Conservation (phyloP, 1,140 invertebrate genomes). For the Octopus sinensis region DNA sequence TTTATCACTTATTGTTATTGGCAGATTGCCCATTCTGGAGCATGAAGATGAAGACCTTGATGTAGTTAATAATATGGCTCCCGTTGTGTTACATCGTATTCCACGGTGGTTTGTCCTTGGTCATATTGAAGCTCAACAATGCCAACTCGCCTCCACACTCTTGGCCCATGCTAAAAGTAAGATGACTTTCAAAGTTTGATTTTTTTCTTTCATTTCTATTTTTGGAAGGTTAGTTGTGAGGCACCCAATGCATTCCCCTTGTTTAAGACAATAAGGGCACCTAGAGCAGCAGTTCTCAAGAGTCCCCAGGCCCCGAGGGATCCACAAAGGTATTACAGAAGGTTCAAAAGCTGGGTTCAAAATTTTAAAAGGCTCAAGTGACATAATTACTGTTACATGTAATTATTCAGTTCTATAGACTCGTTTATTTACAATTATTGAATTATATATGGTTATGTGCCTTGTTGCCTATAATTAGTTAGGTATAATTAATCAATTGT, state of each 20-base stretch:
- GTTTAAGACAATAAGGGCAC: no score
- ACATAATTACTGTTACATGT: no score
- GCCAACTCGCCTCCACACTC: constrained; percentile 75
- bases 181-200: constrained; percentile 11
- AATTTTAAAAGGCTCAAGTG: no score
- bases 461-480: not conserved
- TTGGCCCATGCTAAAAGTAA: constrained; percentile 71
- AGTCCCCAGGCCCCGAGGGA: no score
- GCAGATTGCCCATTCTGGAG: constrained; percentile 73
- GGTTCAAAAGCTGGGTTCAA: no score
- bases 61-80: constrained; percentile 49
- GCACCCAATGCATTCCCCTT: no score
- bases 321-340: no score
- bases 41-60: constrained; percentile 65
- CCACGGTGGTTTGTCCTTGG: constrained; percentile 70
- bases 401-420: no score
- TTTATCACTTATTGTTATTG: constrained; percentile 27
- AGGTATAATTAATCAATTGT: not conserved
- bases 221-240: no score
- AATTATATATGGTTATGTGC: not conserved
- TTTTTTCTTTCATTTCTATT: no score
- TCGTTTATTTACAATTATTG: no score
- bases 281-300: no score
- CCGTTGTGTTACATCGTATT: constrained; percentile 62
- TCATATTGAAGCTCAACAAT: constrained; percentile 76